Evolutionary conservation across 2,113 vertebrate species (phyloP), one percentile per base, ranked within the genome.

Genomic region (Otis tarda): DNA sequence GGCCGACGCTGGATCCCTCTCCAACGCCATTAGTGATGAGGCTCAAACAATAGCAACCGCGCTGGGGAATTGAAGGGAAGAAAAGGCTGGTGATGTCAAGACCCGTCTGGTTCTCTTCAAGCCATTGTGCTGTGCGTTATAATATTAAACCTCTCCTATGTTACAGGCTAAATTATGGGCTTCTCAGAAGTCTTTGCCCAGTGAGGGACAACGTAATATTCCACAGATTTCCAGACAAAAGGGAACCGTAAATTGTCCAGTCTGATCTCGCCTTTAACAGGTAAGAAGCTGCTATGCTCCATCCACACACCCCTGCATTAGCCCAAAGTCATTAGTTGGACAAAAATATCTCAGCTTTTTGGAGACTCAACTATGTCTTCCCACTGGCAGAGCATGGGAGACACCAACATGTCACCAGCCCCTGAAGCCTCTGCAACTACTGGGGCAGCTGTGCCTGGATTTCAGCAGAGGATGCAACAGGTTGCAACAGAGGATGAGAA

Each of bases 31-130:
- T 87, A 95, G 90, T 82, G 89, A 92, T 57, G 89, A 84, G 70
- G n/a, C 57, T 94, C 8, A 4, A 76, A 96, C 83, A 97, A 95
- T 93, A 89, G 89, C 70, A 57, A 31, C 31, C 0, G 4, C 1
- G 0, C 73, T 33, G 45, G 74, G 86, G 74, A 91, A 79, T 7
- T 59, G 67, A 71, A 64, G 74, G 47, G 71, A 93, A 83, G 82
- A 87, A 96, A 90, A 90, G n/a, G 49, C 89, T 92, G 67, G 45
- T 96, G 86, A 94, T 95, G 90, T 87, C 89, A 95, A 91, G 94
- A 89, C 89, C 80, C 45, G 3, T 94, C 86, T 95, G 90, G 92
- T 94, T 95, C 93, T 91, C 85, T 95, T 95, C 92, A 96, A 89
- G 56, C 59, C 92, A 90, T 96, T 96, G 93, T 93, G 65, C 79